phyloP scores from a whole-genome alignment of 92 coral and sea anemone species.

The Parazoanthus darwini region DNA sequence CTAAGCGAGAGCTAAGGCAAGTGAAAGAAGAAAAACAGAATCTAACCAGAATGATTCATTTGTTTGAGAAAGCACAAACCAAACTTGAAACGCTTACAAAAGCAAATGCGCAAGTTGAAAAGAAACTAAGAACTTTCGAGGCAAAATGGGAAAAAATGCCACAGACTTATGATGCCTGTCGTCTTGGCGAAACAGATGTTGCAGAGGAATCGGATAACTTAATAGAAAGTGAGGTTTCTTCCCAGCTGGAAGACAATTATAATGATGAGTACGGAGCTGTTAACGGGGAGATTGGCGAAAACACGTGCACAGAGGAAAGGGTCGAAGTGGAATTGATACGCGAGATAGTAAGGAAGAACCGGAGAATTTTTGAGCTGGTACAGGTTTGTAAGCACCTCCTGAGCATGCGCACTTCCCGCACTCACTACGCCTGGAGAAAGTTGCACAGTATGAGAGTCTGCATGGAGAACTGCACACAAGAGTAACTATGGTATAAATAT shows the following conservation, averaged over 20 bases:
- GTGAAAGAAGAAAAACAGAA: conserved; percentile 24
- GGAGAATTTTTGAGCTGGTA: conserved; percentile 63
- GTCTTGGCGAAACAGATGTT: neutral
- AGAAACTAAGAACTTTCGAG: conserved; percentile 24
- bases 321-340: conserved; percentile 48
- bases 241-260: neutral
- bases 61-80: conserved; percentile 16
- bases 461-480: neutral
- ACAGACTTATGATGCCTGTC: neutral
- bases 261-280: neutral
- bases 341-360: conserved; percentile 70
- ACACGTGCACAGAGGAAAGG: neutral
- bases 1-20: conserved; percentile 9
- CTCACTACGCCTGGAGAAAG: neutral
- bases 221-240: neutral
- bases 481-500: neutral
- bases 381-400: conserved; percentile 68
- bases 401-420: conserved; percentile 41
- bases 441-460: neutral
- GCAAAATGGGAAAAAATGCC: conserved; percentile 18
- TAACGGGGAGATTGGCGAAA: conserved; percentile 3
- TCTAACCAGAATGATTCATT: neutral
- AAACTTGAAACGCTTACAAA: conserved; percentile 29
- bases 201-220: neutral
- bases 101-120: conserved; percentile 29